Evolutionary conservation across 1,140 invertebrate genomes (phyloP).

Genomic region (Pararge aegeria): DNA sequence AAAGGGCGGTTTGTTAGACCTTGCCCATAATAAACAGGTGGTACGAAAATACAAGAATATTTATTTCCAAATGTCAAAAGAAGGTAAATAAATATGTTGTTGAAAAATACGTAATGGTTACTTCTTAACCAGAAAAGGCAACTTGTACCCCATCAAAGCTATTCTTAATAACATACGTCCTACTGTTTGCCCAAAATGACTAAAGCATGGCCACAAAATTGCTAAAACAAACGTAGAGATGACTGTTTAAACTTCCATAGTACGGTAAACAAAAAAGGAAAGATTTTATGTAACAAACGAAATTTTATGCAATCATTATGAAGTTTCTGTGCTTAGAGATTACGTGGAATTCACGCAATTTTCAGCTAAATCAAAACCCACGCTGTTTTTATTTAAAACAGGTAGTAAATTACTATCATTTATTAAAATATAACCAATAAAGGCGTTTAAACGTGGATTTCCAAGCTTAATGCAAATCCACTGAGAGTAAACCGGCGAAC

Average conservation of each 20-base stretch:
- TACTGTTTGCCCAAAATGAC: not conserved
- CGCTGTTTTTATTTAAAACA: not conserved
- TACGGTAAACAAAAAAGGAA: not conserved
- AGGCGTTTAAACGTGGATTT: no score
- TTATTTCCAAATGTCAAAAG: no score
- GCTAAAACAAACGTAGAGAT: constrained; percentile 1
- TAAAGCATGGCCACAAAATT: not conserved
- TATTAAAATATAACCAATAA: no score
- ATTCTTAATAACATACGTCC: not conserved
- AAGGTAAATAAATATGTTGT: no score
- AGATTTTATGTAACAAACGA: not conserved
- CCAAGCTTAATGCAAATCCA: no score
- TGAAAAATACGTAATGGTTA: not conserved
- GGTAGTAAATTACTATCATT: not conserved
- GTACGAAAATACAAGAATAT: no score
- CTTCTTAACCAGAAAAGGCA: not conserved
- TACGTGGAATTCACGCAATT: not conserved
- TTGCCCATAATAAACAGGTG: no score
- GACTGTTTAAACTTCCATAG: not conserved
- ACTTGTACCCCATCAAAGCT: not conserved
- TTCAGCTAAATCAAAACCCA: not conserved
- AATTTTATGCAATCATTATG: constrained; percentile 3
- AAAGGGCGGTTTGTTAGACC: no score
- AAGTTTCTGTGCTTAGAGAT: not conserved
- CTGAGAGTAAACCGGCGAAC: no score